phyloP scores from a whole-genome alignment of 2,113 vertebrate genomes.

The Pomatorhinus ruficollis region DNA sequence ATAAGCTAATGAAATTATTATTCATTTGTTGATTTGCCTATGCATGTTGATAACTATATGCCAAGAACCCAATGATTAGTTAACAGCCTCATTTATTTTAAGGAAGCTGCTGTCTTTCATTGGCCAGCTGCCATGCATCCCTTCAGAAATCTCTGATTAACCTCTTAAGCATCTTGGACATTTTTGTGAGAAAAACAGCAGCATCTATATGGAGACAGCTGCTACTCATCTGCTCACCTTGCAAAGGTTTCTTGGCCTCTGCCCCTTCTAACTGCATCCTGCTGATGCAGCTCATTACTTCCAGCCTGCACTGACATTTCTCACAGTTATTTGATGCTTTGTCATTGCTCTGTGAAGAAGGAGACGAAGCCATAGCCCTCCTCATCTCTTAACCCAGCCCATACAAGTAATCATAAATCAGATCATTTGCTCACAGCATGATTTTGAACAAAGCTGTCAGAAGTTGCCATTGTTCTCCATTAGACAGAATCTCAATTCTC shows the following conservation, averaged over 20 bases:
- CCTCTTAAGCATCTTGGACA: background rate
- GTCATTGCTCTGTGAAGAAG: background rate
- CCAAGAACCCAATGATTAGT: background rate
- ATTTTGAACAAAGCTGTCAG: background rate
- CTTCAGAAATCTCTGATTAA: background rate
- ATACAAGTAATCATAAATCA: background rate
- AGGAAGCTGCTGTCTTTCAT: background rate
- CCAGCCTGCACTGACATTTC: background rate
- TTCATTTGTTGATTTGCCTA: constrained; percentile 15
- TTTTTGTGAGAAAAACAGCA: background rate
- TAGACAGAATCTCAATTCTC: background rate
- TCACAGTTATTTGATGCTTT: background rate
- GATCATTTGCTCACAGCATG: background rate
- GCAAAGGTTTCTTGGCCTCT: background rate
- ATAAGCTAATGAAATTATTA: constrained; percentile 31
- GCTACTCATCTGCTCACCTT: background rate
- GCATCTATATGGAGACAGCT: background rate
- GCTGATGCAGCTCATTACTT: background rate
- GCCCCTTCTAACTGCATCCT: background rate
- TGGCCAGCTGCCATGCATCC: background rate
- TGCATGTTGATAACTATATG: background rate
- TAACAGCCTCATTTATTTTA: constrained; percentile 37
- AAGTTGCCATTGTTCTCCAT: background rate
- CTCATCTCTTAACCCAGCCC: background rate
- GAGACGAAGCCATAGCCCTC: background rate